Evolutionary conservation across 2,888 invertebrate genomes (phyloP).

Genomic region (Zhengitettix transpicula): DNA sequence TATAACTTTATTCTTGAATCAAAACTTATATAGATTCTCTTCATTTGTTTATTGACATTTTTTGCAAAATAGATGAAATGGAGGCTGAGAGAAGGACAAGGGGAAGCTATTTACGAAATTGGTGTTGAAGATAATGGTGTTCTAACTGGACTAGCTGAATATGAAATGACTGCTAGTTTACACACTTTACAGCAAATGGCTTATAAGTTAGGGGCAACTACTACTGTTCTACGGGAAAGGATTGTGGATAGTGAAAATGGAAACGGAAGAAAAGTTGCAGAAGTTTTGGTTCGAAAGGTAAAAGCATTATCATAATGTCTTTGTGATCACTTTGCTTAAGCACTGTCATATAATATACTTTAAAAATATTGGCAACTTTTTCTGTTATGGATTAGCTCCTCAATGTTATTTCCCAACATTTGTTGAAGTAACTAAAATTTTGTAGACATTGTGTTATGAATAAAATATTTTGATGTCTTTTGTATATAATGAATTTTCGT

Average conservation of each 20-base stretch:
- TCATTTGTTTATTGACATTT: too few relatives aligned
- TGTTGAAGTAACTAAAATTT: too few relatives aligned
- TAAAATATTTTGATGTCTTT: too few relatives aligned
- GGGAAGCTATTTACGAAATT: conserved; percentile 94
- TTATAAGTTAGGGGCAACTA: conserved; percentile 63
- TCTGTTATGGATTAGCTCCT: too few relatives aligned
- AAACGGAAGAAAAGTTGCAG: conserved; percentile 46
- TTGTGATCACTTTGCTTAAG: neutral
- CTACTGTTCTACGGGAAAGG: conserved; percentile 54
- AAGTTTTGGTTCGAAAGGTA: conserved; percentile 78
- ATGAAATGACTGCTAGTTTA: conserved; percentile 76
- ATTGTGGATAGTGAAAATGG: conserved; percentile 24
- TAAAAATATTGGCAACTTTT: neutral
- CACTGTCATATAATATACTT: neutral
- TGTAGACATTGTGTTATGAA: too few relatives aligned
- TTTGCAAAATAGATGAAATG: conserved; percentile 65
- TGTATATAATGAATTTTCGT: too few relatives aligned
- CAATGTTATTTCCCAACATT: too few relatives aligned
- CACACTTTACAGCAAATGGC: conserved; percentile 82
- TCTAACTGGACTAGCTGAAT: conserved; percentile 64
- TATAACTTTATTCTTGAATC: too few relatives aligned
- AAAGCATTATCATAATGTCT: too few relatives aligned
- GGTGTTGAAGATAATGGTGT: conserved; percentile 85
- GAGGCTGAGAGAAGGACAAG: conserved; percentile 89
- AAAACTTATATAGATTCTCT: too few relatives aligned